Evolutionary conservation across 1,140 invertebrate genomes (phyloP).

Genomic region (Saccostrea glomerata): DNA sequence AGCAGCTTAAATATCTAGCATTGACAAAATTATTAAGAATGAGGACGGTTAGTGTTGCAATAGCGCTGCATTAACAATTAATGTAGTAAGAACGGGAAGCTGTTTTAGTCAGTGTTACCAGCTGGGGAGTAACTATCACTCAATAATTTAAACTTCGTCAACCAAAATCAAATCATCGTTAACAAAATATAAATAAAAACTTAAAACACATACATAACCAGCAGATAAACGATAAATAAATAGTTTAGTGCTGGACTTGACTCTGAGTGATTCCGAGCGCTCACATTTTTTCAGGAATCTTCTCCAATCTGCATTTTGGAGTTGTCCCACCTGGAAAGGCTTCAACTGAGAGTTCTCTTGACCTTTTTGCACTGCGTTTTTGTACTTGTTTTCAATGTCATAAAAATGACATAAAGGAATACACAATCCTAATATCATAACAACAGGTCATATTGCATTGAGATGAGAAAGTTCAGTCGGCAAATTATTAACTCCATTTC

Average conservation of each 20-base stretch:
- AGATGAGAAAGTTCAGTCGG: constrained; percentile 15
- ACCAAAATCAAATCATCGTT: neutral
- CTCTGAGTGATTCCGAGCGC: neutral
- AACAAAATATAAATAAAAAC: neutral
- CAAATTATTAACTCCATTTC: neutral
- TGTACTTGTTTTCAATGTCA: neutral
- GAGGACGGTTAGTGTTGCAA: neutral
- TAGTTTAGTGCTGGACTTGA: neutral
- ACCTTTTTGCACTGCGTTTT: neutral
- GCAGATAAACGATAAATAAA: neutral
- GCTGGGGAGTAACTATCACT: neutral
- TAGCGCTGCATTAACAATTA: neutral
- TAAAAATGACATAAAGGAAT: neutral
- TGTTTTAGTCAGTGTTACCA: neutral
- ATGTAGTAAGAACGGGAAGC: neutral
- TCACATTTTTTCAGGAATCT: neutral
- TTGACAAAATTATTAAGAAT: neutral
- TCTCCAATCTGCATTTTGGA: neutral
- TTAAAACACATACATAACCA: neutral
- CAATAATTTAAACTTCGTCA: neutral
- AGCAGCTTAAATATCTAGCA: neutral
- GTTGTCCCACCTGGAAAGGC: neutral
- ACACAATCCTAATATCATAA: neutral
- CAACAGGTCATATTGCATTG: neutral
- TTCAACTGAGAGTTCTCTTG: neutral